These are phyloP conservation scores for Hetaerina americana DNA, from an alignment of 1,140 invertebrate species.

Conservation along the genomic window DNA sequence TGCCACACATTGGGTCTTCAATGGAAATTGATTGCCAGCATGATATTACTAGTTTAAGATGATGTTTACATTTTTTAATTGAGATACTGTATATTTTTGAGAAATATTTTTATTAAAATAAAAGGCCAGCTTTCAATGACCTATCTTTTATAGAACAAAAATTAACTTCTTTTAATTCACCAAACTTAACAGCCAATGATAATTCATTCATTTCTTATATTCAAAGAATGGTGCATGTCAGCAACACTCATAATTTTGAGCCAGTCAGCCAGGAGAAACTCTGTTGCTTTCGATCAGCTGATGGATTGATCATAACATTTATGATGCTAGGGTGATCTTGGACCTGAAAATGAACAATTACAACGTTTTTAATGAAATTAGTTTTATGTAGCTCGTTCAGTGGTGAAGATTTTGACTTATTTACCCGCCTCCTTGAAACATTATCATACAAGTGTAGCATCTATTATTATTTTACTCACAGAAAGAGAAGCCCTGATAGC, in stretches of 20 bases:
- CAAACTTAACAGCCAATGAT: neutral
- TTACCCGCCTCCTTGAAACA: neutral
- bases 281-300: constrained; percentile 80
- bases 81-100: neutral
- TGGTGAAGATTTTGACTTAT: neutral
- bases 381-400: too few species aligned
- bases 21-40: neutral
- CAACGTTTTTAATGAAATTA: neutral
- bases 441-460: neutral
- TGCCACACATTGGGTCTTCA: too few species aligned
- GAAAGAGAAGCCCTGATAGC: constrained; percentile 51
- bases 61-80: neutral
- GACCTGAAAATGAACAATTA: constrained; percentile 26
- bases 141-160: neutral
- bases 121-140: too few species aligned
- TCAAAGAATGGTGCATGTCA: constrained; percentile 2
- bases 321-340: constrained; percentile 70
- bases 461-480: neutral
- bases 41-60: neutral
- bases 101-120: too few species aligned
- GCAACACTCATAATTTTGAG: constrained; percentile 76
- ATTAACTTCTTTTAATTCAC: neutral
- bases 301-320: constrained; percentile 80
- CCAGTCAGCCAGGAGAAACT: constrained; percentile 83
- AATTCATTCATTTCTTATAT: neutral